Percentiles rank a stretch among this genome's conserved stretches.
phyloP scores from a whole-genome alignment of 2,113 vertebrate genomes.

The Leptosomus discolor region DNA sequence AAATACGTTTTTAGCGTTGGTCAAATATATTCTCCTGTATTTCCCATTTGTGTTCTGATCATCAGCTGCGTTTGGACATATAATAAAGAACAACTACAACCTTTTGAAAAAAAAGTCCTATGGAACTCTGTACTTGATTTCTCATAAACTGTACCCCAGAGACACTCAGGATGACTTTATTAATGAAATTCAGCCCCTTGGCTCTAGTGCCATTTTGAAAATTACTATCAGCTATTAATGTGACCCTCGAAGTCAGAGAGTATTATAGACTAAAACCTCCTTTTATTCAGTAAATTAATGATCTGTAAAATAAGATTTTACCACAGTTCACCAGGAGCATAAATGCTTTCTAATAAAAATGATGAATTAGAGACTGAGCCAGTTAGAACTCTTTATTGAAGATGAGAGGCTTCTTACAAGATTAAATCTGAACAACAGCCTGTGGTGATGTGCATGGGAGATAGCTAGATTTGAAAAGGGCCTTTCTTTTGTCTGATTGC shows the following conservation, averaged over 20 bases:
- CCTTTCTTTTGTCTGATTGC: neutral
- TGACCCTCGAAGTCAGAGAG: neutral
- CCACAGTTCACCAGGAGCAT: neutral
- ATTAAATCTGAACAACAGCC: neutral
- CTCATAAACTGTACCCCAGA: neutral
- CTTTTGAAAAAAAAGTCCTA: neutral
- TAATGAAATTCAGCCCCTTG: neutral
- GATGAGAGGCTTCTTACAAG: neutral
- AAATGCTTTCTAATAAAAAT: slow-evolving; percentile 15
- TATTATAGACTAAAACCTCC: neutral
- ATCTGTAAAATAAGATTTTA: neutral
- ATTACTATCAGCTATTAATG: neutral
- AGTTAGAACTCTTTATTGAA: neutral
- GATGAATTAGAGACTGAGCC: neutral
- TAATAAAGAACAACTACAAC: neutral
- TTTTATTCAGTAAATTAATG: neutral
- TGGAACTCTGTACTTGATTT: neutral
- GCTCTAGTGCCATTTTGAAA: neutral
- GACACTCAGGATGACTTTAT: neutral
- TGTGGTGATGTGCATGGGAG: neutral
- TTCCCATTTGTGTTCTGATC: neutral
- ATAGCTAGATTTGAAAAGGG: neutral
- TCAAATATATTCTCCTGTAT: neutral
- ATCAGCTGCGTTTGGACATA: neutral
- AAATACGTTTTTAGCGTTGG: neutral